Evolutionary conservation across 53 echinoderm and acorn worm species (phyloP).

Genomic region (Holothuria scabra): DNA sequence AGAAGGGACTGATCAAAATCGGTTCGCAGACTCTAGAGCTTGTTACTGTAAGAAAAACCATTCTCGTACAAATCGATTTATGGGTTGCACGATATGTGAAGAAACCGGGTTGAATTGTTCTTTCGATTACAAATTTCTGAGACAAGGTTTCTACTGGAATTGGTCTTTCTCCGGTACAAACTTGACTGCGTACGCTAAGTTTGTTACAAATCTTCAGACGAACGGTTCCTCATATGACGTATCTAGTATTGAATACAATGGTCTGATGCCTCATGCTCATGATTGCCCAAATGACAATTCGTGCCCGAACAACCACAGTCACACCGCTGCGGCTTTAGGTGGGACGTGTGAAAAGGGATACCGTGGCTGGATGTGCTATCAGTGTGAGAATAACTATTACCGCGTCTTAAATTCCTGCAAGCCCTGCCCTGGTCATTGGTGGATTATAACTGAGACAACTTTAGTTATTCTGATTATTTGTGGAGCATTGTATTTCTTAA

Average conservation of each 20-base stretch:
- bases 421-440: neutral
- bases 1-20: neutral
- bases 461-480: neutral
- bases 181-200: neutral
- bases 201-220: slow-evolving; percentile 14
- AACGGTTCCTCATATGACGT: neutral
- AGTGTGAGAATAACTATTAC: neutral
- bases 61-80: slow-evolving; percentile 1
- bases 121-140: neutral
- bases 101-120: slow-evolving; percentile 8
- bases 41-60: slow-evolving; percentile 29
- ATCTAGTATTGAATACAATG: neutral
- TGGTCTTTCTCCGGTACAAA: slow-evolving; percentile 27
- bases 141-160: slow-evolving; percentile 32
- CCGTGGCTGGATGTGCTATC: slow-evolving; percentile 13
- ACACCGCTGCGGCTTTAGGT: neutral
- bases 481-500: neutral
- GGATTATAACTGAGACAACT: neutral
- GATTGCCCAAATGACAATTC: neutral
- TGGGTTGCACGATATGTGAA: neutral
- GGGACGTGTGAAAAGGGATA: slow-evolving; percentile 2
- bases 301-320: neutral
- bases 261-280: neutral
- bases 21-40: slow-evolving; percentile 12
- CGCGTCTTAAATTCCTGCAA: neutral